These are phyloP conservation scores for Trichosurus vulpecula DNA, from an alignment of 2,797 vertebrate genomes.

Conservation along the genomic window DNA sequence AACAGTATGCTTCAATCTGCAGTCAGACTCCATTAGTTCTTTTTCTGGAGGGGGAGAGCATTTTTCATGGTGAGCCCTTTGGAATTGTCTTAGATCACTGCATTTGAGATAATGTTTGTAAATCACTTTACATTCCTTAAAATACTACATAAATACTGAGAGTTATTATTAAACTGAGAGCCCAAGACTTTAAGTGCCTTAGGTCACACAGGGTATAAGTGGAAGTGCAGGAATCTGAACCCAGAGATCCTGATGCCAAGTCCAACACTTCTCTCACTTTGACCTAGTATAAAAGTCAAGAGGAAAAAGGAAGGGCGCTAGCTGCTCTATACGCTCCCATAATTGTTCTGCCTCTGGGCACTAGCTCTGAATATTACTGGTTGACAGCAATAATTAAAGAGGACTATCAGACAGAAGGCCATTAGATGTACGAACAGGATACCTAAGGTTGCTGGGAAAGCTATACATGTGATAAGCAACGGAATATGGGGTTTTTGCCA, in stretches of 20 bases:
- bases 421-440: not conserved
- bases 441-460: not conserved
- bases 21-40: not conserved
- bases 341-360: not conserved
- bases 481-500: not conserved
- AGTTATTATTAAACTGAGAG: not conserved
- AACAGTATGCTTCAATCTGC: not conserved
- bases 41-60: not conserved
- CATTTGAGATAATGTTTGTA: not conserved
- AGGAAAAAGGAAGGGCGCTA: not conserved
- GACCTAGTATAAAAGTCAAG: not conserved
- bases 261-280: not conserved
- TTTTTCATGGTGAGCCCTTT: not conserved
- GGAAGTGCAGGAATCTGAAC: not conserved
- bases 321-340: not conserved
- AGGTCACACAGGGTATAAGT: not conserved
- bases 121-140: not conserved
- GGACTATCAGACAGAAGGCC: not conserved
- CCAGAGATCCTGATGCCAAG: not conserved
- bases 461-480: not conserved
- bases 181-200: not conserved
- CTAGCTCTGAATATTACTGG: not conserved
- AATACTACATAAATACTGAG: not conserved
- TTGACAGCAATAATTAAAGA: not conserved
- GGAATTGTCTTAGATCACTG: not conserved